Conservation (phyloP, 2,113 vertebrate species). For the Petroica traversi region DNA sequence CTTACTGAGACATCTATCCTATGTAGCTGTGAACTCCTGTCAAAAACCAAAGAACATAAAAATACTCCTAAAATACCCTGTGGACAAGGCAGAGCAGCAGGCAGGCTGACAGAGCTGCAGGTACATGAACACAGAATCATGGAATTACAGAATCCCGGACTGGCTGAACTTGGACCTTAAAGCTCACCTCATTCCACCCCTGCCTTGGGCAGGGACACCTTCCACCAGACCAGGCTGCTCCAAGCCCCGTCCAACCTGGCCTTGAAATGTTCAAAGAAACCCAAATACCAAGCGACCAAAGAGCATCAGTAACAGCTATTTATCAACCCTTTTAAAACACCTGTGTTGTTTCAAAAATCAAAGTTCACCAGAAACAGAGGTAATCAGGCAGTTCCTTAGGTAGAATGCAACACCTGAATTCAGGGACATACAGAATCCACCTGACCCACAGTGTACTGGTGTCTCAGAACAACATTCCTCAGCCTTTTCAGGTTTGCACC, state of each 20-base stretch:
- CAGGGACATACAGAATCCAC: background rate
- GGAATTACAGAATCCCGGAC: background rate
- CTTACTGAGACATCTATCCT: background rate
- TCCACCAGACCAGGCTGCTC: background rate
- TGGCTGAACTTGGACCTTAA: background rate
- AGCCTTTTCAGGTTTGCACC: background rate
- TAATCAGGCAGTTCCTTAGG: background rate
- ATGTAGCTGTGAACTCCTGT: background rate
- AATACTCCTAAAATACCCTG: background rate
- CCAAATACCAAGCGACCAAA: background rate
- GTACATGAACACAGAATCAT: background rate
- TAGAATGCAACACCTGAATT: accelerated
- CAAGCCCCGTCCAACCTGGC: background rate
- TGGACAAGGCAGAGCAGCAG: background rate
- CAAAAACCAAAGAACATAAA: background rate
- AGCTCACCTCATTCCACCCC: background rate
- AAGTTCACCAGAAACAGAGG: background rate
- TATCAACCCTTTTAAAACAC: background rate
- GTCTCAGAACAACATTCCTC: background rate
- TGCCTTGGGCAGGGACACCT: background rate
- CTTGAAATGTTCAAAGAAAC: background rate
- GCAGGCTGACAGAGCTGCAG: background rate
- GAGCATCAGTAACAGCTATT: background rate
- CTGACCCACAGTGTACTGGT: accelerated
- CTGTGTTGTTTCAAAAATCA: background rate